Evolutionary conservation across 2,797 vertebrate species (phyloP), one percentile per base, ranked within the genome.

Genomic region (Poeciliopsis paucimaculata): DNA sequence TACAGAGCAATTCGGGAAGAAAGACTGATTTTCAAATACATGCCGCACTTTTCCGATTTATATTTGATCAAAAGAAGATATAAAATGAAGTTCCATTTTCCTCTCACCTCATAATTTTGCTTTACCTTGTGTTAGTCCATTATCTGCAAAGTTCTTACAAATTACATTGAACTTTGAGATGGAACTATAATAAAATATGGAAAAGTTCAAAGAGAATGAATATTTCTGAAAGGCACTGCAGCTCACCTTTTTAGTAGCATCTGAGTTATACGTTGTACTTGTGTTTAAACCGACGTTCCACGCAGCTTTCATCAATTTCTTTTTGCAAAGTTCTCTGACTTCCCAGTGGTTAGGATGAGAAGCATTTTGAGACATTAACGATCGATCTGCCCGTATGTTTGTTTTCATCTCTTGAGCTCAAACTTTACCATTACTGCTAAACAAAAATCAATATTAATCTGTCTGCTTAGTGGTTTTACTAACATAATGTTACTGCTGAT

Each of bases 401-500:
- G 95, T 87, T 51, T 94, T 94, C 95, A 92, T 93, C 95, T 96
- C 95, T 97, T 95, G 96, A 96, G 94, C 92, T 95, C 92, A 93
- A 95, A 82, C 94, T 93, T 93, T 90, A 92, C 57, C 82, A 95
- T 94, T 92, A 92, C 91, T 93, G 93, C 94, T 93, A 90, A 90
- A 94, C 36, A 81, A 85, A 89, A 95, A 96, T 91, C 94, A 93
- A 95, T 92, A 70, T 80, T 88, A 78, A 80, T 12, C 77, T 89
- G 84, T 78, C 81, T 88, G 80, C 90, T 88, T 86, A 86, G 84
- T 77, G 77, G 87, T 87, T 91, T 89, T 94, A 92, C 81, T 80
- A 85, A 90, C 78, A 90, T 86, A 82, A 88, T 76, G 82, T 91
- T 90, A 88, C 72, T 81, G 77, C 89, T 84, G 87, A 93, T 92